These are phyloP conservation scores for Drosophila incognita DNA, from an alignment of 2,888 invertebrate species.

Conservation along the genomic window DNA sequence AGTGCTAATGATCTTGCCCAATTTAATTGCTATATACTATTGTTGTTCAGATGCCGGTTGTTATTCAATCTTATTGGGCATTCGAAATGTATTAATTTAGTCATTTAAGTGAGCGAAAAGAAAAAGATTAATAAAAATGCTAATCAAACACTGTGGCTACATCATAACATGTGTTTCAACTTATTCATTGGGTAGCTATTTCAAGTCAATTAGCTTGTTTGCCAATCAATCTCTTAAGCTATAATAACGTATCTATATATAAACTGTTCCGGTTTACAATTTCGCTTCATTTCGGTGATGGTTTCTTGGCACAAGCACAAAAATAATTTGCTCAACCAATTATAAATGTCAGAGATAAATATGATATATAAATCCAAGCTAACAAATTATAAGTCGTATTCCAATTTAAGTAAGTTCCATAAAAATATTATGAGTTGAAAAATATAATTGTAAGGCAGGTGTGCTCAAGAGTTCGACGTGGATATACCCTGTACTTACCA, in stretches of 20 bases:
- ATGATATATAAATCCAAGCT: neutral
- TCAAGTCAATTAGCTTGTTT: neutral
- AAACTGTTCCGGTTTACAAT: neutral
- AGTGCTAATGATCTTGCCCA: conserved; percentile 74
- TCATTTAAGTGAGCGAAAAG: conserved; percentile 42
- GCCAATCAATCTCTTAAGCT: neutral
- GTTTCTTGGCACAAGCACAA: neutral
- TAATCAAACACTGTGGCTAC: conserved; percentile 41
- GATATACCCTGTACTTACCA: neutral
- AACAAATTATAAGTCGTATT: neutral
- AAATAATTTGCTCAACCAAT: neutral
- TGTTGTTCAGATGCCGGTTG: conserved; percentile 23
- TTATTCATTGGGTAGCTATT: neutral
- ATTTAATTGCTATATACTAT: conserved; percentile 32
- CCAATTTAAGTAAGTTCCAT: neutral
- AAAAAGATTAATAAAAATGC: conserved; percentile 43
- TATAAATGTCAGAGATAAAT: neutral
- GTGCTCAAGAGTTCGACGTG: neutral
- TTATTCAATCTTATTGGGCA: conserved; percentile 17
- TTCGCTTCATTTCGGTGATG: neutral
- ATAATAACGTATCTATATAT: neutral
- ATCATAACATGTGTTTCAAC: conserved; percentile 1
- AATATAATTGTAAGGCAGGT: too few species aligned
- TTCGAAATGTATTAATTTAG: conserved; percentile 73
- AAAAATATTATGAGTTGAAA: neutral